These are phyloP conservation scores for Athripsodes cinereus DNA, from an alignment of 2,888 invertebrate genomes.

Conservation along the genomic window DNA sequence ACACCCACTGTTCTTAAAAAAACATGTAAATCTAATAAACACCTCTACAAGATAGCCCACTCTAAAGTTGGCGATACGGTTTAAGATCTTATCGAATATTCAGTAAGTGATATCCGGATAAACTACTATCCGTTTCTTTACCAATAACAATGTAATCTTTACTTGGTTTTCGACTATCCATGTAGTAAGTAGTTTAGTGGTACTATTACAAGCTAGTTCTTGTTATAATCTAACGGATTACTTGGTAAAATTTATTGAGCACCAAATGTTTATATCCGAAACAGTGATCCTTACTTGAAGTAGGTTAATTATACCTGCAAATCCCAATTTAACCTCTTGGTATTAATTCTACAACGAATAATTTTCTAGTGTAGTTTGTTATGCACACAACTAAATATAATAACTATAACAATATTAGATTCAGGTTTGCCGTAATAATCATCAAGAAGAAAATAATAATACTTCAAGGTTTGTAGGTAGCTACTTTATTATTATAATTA, in stretches of 20 bases:
- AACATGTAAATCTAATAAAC: too few species aligned
- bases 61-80: too few species aligned
- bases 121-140: too few species aligned
- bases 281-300: conserved; percentile 7
- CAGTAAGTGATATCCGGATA: too few species aligned
- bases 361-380: conserved; percentile 3
- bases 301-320: conserved; percentile 19
- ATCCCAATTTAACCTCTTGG: conserved; percentile 11
- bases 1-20: too few species aligned
- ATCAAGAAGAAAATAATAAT: background rate
- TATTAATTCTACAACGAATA: conserved; percentile 13
- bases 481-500: too few species aligned
- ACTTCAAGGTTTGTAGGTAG: background rate
- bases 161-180: too few species aligned
- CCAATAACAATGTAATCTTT: too few species aligned
- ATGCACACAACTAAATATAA: background rate
- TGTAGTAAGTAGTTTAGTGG: too few species aligned
- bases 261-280: conserved; percentile 12
- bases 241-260: conserved; percentile 17
- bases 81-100: too few species aligned
- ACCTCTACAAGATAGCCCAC: too few species aligned
- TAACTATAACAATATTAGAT: background rate
- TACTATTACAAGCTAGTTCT: too few species aligned
- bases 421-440: background rate
- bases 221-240: conserved; percentile 14